Base-by-base conservation (phyloP, 2,888 invertebrate genomes). In the Dolichomitus sp. region DNA sequence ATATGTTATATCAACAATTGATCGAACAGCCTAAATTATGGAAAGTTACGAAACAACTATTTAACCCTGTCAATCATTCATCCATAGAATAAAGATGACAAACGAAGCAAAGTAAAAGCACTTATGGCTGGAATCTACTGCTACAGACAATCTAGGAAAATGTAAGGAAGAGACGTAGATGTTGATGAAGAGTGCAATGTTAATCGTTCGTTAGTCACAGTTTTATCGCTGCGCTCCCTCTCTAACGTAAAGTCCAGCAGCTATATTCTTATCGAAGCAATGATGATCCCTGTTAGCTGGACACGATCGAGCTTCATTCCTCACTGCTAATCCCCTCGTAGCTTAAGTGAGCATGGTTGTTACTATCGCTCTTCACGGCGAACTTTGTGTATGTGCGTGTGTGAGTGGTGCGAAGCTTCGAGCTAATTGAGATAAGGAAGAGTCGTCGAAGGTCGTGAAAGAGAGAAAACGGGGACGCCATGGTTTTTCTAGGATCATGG, bases 281-380 rank as follows among this genome's bases (percentile, higher is more conserved):
- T 87, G 86, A 89, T 91, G 91, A 91, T 92, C 90, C 90, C 85
- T 79, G 81, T 84, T 88, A 87, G 85, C 88, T 81, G 86, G 85
- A 87, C 88, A 45, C 69, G 89, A 92, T 90, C 87, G 88, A 86
- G 88, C 84, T 89, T 90, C 91, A 92, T 92, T 91, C 91, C 90
- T 92, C 92, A 90, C 89, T 76, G 85, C 88, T 93, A 93, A 93
- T 93, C 91, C 91, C 83, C 79, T 85, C 88, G 90, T 59, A 40
- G 83, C 72, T 85, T 81, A 76, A 69, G 37, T 48, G 63, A 48
- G 40, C 70, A 50, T 59, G 0, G 65, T 37, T n/a, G 42, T 72
- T 66, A 59, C 72, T 63, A 80, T 68, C 74, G 23, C 42, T n/a
- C 75, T 52, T 30, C 50, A 61, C 27, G 50, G 45, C 48, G 17